phyloP scores from a whole-genome alignment of 2,888 invertebrate species.

The Empis stercorea region DNA sequence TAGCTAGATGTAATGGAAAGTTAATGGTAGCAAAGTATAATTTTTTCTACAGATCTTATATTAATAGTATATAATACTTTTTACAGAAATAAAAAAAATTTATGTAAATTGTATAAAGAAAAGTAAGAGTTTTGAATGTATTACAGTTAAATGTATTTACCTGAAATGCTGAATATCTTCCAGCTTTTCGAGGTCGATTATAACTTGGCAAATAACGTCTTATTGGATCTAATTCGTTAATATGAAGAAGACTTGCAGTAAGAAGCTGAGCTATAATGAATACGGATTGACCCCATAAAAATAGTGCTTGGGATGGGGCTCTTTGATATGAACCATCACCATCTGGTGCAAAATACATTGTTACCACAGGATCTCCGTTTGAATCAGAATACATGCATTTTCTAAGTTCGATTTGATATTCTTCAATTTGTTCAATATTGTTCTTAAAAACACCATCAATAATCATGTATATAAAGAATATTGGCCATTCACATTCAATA shows the following conservation, averaged over 20 bases:
- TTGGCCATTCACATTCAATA: slow-evolving; percentile 95
- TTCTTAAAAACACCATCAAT: slow-evolving; percentile 89
- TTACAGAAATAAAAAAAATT: no score
- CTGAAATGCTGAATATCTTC: slow-evolving; percentile 96
- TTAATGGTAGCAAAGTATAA: no score
- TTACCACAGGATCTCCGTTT: slow-evolving; percentile 82
- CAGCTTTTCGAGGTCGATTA: slow-evolving; percentile 81
- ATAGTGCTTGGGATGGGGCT: slow-evolving; percentile 45
- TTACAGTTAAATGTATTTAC: slow-evolving; percentile 36
- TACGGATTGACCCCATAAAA: slow-evolving; percentile 92
- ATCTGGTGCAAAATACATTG: slow-evolving; percentile 65
- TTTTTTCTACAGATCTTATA: no score
- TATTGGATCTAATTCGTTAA: slow-evolving; percentile 93
- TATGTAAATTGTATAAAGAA: no score
- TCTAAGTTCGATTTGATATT: slow-evolving; percentile 77
- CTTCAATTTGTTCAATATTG: slow-evolving; percentile 78
- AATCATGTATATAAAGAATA: slow-evolving; percentile 91
- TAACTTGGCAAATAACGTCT: slow-evolving; percentile 90
- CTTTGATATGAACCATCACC: slow-evolving; percentile 33
- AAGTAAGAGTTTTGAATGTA: no score
- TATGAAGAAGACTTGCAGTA: slow-evolving; percentile 76
- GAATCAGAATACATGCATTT: slow-evolving; percentile 67
- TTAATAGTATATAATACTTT: no score
- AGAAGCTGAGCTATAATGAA: slow-evolving; percentile 88
- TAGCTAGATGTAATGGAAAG: no score